Conservation (phyloP, 2,888 invertebrate species). For the Nomada fucata region DNA sequence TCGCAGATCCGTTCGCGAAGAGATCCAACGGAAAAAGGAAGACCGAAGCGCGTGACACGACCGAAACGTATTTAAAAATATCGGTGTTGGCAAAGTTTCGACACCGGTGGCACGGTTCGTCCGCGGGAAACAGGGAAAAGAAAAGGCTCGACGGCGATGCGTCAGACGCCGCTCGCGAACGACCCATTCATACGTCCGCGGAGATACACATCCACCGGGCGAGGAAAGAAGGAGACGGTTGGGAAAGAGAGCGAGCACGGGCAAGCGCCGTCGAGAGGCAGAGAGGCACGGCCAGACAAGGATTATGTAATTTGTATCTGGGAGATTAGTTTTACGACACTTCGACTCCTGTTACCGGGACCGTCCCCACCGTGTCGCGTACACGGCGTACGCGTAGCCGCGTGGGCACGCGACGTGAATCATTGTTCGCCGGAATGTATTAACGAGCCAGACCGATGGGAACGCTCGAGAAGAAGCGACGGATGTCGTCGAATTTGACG, state of each 20-base stretch:
- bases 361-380: conserved; percentile 20
- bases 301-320: conserved; percentile 74
- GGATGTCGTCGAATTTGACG: conserved; percentile 46
- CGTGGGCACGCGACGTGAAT: conserved; percentile 68
- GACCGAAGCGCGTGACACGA: neutral
- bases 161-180: conserved; percentile 18
- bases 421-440: conserved; percentile 69
- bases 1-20: no score
- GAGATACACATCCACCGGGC: conserved; percentile 28
- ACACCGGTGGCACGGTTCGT: neutral
- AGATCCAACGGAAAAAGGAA: no score
- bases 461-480: conserved; percentile 39
- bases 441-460: conserved; percentile 66
- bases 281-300: conserved; percentile 34
- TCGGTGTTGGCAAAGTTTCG: neutral
- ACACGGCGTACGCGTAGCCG: conserved; percentile 19
- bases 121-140: conserved; percentile 10
- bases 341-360: conserved; percentile 68
- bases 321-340: conserved; percentile 75
- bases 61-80: no score
- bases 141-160: conserved; percentile 18
- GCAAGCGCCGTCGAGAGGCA: neutral
- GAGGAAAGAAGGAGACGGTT: neutral
- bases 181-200: conserved; percentile 32
- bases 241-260: conserved; percentile 3